phyloP scores from a whole-genome alignment of 2,888 invertebrate genomes.

The Melinopterus prodromus region DNA sequence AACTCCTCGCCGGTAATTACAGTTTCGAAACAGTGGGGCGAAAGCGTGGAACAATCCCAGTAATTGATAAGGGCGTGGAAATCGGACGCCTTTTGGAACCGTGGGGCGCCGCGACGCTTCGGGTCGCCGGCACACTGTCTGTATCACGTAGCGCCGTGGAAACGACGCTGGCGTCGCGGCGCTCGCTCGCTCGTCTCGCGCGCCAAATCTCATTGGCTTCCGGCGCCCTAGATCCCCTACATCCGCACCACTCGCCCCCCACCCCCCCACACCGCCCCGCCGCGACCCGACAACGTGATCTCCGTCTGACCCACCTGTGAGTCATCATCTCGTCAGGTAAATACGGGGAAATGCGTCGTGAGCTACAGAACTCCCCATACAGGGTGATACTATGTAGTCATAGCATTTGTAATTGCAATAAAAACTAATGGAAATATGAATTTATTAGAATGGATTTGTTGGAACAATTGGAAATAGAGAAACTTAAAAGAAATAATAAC shows the following conservation, averaged over 20 bases:
- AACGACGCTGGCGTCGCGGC: conserved; percentile 51
- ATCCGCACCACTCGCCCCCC: conserved; percentile 55
- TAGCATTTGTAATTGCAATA: no score
- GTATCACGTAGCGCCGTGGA: conserved; percentile 50
- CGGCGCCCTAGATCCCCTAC: conserved; percentile 21
- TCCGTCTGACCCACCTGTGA: conserved; percentile 49
- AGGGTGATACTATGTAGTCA: neutral
- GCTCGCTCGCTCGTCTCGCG: conserved; percentile 27
- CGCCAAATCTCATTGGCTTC: conserved; percentile 24
- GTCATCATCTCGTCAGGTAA: conserved; percentile 50
- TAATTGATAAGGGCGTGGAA: conserved; percentile 10
- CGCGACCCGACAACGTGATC: conserved; percentile 33
- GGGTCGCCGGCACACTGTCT: conserved; percentile 44
- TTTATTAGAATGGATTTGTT: no score
- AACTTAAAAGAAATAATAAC: no score
- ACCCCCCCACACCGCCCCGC: conserved; percentile 53
- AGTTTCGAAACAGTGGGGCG: neutral
- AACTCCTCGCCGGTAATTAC: conserved; percentile 16
- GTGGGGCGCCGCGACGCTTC: neutral
- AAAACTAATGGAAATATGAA: no score
- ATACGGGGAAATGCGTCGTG: conserved; percentile 8
- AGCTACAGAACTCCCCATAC: neutral
- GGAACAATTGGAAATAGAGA: no score
- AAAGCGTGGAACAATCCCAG: neutral
- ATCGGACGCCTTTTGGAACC: neutral